Evolutionary conservation across 1,140 invertebrate genomes (phyloP).

Genomic region (Dendroctonus valens): DNA sequence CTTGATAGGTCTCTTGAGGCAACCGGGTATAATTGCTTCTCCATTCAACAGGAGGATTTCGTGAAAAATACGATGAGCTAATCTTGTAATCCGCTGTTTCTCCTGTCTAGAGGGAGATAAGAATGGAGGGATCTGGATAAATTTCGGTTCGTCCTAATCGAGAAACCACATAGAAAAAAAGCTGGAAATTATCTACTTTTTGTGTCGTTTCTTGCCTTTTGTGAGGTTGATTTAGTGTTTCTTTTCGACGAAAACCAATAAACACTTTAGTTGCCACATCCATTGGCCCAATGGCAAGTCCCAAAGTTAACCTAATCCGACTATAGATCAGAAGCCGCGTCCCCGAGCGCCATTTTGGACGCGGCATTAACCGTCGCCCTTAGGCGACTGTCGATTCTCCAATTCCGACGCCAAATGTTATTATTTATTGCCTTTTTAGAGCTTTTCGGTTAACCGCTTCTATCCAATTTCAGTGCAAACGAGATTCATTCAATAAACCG

Average conservation of each 20-base stretch:
- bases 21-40: slow-evolving; percentile 14
- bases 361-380: slow-evolving; percentile 12
- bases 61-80: slow-evolving; percentile 8
- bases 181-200: no score
- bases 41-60: slow-evolving; percentile 19
- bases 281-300: slow-evolving; percentile 7
- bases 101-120: slow-evolving; percentile 8
- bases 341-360: slow-evolving; percentile 19
- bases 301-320: slow-evolving; percentile 19
- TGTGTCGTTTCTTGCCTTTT: no score
- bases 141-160: no score
- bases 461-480: no score
- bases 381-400: slow-evolving; percentile 6
- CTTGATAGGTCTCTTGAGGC: no score
- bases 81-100: slow-evolving; percentile 15
- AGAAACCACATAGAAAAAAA: no score
- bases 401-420: slow-evolving; percentile 7
- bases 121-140: no score
- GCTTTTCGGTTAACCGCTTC: not conserved
- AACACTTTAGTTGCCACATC: not conserved
- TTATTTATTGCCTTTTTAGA: slow-evolving; percentile 7
- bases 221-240: no score
- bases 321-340: slow-evolving; percentile 18
- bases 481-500: no score
- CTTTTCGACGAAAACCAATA: no score